Percentiles rank a stretch among this genome's conserved stretches.
Conservation (phyloP, 2,113 vertebrate genomes). For the Nettapus auritus region DNA sequence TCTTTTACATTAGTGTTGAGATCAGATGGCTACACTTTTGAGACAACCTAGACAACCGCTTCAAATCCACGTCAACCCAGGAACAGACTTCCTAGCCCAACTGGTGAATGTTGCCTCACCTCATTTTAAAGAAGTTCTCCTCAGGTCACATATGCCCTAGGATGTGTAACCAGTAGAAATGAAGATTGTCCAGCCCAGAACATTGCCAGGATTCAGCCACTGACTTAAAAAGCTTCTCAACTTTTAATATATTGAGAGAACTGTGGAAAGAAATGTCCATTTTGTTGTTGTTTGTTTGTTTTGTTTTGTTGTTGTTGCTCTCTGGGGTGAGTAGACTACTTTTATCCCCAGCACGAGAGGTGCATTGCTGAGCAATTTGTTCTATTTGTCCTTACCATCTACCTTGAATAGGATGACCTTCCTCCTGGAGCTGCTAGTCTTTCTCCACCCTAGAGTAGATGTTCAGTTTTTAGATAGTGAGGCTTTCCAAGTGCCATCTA, state of each 20-base stretch:
- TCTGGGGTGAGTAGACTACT: neutral
- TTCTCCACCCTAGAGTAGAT: neutral
- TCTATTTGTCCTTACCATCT: neutral
- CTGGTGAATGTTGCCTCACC: neutral
- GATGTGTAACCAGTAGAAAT: neutral
- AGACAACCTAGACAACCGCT: neutral
- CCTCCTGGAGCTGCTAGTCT: neutral
- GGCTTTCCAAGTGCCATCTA: neutral
- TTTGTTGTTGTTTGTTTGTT: neutral
- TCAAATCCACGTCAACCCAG: neutral
- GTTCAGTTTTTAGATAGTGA: neutral
- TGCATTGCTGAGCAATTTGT: neutral
- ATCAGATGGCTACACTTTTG: neutral
- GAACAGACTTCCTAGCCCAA: neutral
- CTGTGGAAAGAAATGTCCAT: neutral
- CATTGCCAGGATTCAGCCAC: neutral
- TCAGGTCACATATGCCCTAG: neutral
- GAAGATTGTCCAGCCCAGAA: neutral
- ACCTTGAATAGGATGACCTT: neutral
- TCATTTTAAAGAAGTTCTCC: neutral
- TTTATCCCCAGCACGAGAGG: neutral
- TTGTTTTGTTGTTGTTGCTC: neutral
- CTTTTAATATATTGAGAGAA: neutral
- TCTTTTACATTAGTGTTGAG: neutral
- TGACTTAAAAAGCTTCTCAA: neutral